Percentiles rank a stretch among this genome's conserved stretches.
phyloP scores from a whole-genome alignment of 2,888 invertebrate genomes.

The Mylabris sibirica region DNA sequence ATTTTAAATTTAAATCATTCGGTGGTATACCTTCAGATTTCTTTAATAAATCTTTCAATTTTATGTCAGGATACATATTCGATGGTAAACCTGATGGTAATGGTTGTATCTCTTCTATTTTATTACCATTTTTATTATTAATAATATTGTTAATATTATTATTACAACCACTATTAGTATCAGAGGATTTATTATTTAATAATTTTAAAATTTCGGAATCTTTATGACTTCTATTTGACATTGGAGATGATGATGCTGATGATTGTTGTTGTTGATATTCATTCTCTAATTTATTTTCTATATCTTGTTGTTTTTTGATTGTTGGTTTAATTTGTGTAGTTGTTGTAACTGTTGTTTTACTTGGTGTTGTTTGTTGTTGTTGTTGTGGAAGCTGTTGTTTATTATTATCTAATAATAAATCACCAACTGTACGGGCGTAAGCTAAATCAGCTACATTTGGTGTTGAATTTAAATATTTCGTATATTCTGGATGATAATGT shows the following conservation, averaged over 20 bases:
- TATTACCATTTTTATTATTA: constrained; percentile 23
- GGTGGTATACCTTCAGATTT: constrained; percentile 56
- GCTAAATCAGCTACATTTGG: constrained; percentile 89
- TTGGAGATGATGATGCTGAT: constrained; percentile 33
- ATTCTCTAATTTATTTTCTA: constrained; percentile 28
- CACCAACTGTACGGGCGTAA: constrained; percentile 77
- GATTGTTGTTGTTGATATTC: constrained; percentile 32
- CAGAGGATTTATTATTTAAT: constrained; percentile 51
- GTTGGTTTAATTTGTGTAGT: constrained; percentile 31
- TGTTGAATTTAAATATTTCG: constrained; percentile 77
- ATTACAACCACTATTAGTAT: constrained; percentile 27
- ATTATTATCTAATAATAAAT: constrained; percentile 60
- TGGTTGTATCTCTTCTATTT: constrained; percentile 40
- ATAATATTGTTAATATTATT: background rate
- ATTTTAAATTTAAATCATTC: constrained; percentile 52
- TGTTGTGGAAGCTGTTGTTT: background rate
- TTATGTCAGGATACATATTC: constrained; percentile 57
- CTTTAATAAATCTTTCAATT: constrained; percentile 56
- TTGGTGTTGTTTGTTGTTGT: constrained; percentile 15
- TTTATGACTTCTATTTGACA: constrained; percentile 41
- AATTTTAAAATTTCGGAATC: constrained; percentile 58
- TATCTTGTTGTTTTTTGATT: constrained; percentile 32
- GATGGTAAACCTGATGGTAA: constrained; percentile 50
- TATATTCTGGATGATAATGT: constrained; percentile 87
- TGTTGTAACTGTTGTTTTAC: constrained; percentile 26